Evolutionary conservation across 2,797 vertebrate genomes (phyloP).

Genomic region (Micropoecilia bifurca): DNA sequence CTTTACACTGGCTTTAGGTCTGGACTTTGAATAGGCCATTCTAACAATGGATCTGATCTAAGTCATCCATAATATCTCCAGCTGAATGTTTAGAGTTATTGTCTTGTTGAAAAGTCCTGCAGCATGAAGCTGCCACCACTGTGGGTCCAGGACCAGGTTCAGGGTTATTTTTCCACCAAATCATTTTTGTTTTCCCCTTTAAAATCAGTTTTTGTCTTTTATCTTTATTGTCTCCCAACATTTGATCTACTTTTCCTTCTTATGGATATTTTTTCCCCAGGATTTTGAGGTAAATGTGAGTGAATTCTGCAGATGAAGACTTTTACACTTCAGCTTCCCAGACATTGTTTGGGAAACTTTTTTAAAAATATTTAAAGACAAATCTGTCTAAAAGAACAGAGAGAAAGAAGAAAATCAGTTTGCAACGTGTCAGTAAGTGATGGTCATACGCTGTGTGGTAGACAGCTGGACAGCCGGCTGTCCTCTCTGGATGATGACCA

Average conservation of each 20-base stretch:
- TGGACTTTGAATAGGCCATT: background rate
- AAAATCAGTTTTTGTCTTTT: too few species aligned
- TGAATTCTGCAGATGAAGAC: slow-evolving; percentile 61
- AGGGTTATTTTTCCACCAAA: background rate
- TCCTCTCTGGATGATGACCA: slow-evolving; percentile 66
- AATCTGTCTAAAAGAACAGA: slow-evolving; percentile 36
- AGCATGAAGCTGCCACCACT: background rate
- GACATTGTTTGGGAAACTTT: slow-evolving; percentile 75
- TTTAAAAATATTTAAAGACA: slow-evolving; percentile 65
- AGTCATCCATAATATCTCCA: too few species aligned
- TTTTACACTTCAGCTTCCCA: slow-evolving; percentile 62
- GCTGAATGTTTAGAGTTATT: background rate
- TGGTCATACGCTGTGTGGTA: slow-evolving; percentile 33
- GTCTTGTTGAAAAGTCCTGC: background rate
- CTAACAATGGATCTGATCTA: too few species aligned
- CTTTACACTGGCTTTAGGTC: background rate
- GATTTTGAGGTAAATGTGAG: slow-evolving; percentile 50
- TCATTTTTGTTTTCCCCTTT: too few species aligned
- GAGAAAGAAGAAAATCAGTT: slow-evolving; percentile 51
- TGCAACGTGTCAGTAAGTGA: slow-evolving; percentile 65
- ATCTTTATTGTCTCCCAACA: too few species aligned
- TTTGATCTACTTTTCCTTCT: too few species aligned
- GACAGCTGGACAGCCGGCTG: slow-evolving; percentile 68
- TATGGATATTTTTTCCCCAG: slow-evolving; percentile 51
- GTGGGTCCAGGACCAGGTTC: background rate